Evolutionary conservation across 2,888 invertebrate species (phyloP), one percentile per base, ranked within the genome.

Genomic region (Oxytorus armatus): DNA sequence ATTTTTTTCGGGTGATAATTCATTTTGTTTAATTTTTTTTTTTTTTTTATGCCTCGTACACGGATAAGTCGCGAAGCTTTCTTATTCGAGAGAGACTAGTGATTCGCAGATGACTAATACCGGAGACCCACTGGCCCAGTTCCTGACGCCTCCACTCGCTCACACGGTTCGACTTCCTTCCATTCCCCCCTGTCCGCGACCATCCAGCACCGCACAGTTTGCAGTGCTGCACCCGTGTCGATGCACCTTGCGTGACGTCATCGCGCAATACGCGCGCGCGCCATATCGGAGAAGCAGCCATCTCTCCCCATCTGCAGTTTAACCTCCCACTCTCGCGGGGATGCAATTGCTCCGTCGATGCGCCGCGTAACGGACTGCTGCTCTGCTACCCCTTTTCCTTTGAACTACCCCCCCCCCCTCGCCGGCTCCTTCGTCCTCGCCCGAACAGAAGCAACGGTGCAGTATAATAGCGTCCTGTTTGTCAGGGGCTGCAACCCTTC

Each of bases 111-210:
- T 90, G 90, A 87, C 88, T 88, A 80, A 80, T 68, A 88, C 87
- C 86, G 87, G 79, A 90, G 90, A 89, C 90, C 90, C 89, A 91
- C 90, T 91, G 90, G 90, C 90, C 90, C 90, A 91, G 88, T 90
- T 91, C 89, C 86, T 61, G 72, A 63, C 33, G 82, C 83, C 82
- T 83, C 84, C 83, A 83, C 84, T 85, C 85, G 86, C 87, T 86
- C 89, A 85, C 89, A 87, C 74, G 79, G 55, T 85, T 85, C 79
- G 69, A 69, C 77, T 79, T 79, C 73, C 77, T 81, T 59, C 81
- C 81, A 76, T 75, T 77, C 70, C 51, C 59, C 49, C 55, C 25
- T 16, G 47, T 23, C 57, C 10, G n/a, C 49, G 36, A 39, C 39
- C 61, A 39, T 53, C 53, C 53, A 11, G 36, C 36, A 36, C 53